Evolutionary conservation across 2,113 vertebrate genomes (phyloP), one percentile per base, ranked within the genome.

Genomic region (Xiphophorus maculatus): DNA sequence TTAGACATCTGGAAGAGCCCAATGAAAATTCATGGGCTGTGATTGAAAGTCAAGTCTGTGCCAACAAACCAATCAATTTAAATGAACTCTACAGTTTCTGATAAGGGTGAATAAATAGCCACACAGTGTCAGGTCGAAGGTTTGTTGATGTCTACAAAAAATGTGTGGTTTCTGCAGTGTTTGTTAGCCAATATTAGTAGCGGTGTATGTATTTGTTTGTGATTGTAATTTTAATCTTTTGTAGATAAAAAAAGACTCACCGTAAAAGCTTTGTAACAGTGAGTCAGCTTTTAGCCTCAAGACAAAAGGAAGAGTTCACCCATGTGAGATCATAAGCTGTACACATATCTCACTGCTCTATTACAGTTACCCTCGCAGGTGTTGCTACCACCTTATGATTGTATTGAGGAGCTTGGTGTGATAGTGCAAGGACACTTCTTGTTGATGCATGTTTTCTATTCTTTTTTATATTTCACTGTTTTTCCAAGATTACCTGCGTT

Each of bases 281-380:
- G 68, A 87, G 63, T 80, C 77, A 66, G 35, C 22, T 68, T 77
- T 70, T 19, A 76, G 66, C 79, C 79, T 74, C 25, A 63, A 80
- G 69, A 83, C 74, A 78, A 76, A 69, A 65, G 71, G 74, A 71
- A 75, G 19, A 40, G 69, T 44, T 82, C 78, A 82, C 63, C 33
- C 68, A 73, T 82, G 71, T 72, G 66, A 63, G 74, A 79, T 69
- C 54, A 60, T 33, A 48, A 64, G 65, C 68, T 68, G 77, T 70
- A n/a, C 6, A 3, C 30, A 64, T 32, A 71, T 80, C 79, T 58
- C 30, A 40, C 48, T 35, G 68, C 29, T 66, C 35, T 69, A 33
- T 60, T 77, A 64, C 54, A 60, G 3, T 80, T 70, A 70, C 33
- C 58, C 76, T 67, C 11, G 0, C 48, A 77, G 76, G 81, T 82